phyloP scores from a whole-genome alignment of 1,140 invertebrate genomes.

The Homarus americanus region DNA sequence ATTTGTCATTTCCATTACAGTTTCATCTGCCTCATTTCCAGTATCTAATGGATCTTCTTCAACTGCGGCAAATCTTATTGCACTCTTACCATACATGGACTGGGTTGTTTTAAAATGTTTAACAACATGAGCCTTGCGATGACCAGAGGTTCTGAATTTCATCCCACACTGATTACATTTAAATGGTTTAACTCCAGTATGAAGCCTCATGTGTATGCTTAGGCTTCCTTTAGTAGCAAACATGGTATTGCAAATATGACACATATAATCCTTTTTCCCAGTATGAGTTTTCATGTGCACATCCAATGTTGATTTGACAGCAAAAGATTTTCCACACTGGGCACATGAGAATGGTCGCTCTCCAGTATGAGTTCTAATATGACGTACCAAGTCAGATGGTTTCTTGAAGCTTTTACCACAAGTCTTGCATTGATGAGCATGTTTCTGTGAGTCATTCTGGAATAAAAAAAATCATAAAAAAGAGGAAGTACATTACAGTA shows the following conservation, averaged over 20 bases:
- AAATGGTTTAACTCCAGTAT: slow-evolving; percentile 77
- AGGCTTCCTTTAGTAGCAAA: slow-evolving; percentile 73
- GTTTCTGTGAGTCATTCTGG: slow-evolving; percentile 56
- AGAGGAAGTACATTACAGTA: not conserved
- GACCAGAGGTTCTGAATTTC: slow-evolving; percentile 74
- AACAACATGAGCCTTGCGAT: slow-evolving; percentile 72
- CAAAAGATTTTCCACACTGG: slow-evolving; percentile 79
- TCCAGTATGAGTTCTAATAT: slow-evolving; percentile 82
- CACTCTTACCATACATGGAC: not conserved
- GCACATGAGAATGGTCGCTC: slow-evolving; percentile 76
- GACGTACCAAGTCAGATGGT: slow-evolving; percentile 73
- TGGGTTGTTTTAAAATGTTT: slow-evolving; percentile 68
- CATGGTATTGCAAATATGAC: slow-evolving; percentile 77
- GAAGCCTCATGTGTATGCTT: slow-evolving; percentile 76
- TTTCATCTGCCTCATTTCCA: slow-evolving; percentile 21
- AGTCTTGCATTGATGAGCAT: slow-evolving; percentile 59
- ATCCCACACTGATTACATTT: slow-evolving; percentile 76
- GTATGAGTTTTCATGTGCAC: slow-evolving; percentile 80
- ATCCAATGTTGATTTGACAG: slow-evolving; percentile 79
- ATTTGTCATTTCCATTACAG: slow-evolving; percentile 59
- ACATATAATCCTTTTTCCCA: slow-evolving; percentile 79
- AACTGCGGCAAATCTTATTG: not conserved
- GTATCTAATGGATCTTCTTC: slow-evolving; percentile 31
- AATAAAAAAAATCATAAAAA: slow-evolving; percentile 4
- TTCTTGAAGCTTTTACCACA: slow-evolving; percentile 78